Conservation (phyloP, 2,888 invertebrate species). For the Julus scandinavius region DNA sequence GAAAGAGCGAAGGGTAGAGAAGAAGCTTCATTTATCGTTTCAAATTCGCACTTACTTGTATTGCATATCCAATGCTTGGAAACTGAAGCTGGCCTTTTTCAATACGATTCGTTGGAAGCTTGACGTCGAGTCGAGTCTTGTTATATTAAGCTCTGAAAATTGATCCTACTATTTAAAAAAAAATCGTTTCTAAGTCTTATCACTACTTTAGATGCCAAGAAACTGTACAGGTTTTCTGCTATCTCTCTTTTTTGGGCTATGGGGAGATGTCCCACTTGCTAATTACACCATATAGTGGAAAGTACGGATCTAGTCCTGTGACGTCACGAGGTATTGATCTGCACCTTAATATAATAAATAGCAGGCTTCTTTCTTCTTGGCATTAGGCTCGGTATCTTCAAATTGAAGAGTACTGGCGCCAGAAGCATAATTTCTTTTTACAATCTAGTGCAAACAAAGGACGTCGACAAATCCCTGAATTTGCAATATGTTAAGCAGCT, state of each 20-base stretch:
- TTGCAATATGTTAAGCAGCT: conserved; percentile 17
- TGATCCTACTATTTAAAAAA: neutral
- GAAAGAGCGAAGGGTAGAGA: neutral
- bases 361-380: neutral
- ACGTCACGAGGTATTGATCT: conserved; percentile 12
- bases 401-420: neutral
- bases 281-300: neutral
- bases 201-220: neutral
- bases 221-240: neutral
- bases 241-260: neutral
- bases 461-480: neutral
- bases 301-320: neutral
- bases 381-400: neutral
- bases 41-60: conserved; percentile 37
- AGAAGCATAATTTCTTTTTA: neutral
- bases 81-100: neutral
- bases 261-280: neutral
- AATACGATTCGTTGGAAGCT: neutral
- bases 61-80: neutral
- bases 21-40: neutral
- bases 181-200: neutral
- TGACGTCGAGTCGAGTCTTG: neutral
- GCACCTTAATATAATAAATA: neutral
- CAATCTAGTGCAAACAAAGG: neutral
- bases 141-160: neutral